phyloP scores from a whole-genome alignment of 2,113 vertebrate genomes.

The Sapayoa aenigma region DNA sequence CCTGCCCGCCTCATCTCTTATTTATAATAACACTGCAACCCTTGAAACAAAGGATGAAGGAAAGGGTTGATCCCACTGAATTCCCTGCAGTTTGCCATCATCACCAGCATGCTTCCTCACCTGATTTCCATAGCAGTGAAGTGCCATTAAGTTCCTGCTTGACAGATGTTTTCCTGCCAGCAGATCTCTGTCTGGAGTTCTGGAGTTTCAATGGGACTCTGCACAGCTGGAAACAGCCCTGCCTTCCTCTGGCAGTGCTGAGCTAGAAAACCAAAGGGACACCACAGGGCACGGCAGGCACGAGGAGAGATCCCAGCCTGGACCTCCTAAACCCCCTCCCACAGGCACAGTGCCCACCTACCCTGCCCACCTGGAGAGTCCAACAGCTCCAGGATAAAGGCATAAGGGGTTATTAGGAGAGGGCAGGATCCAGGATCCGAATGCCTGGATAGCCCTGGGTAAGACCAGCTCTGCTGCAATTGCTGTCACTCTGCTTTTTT shows the following conservation, averaged over 20 bases:
- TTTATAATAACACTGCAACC: not conserved
- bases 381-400: not conserved
- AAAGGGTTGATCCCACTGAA: not conserved
- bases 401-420: not conserved
- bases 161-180: not conserved
- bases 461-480: not conserved
- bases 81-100: not conserved
- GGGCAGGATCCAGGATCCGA: not conserved
- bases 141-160: accelerated
- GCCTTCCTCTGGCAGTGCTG: not conserved
- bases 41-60: not conserved
- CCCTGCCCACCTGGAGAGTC: not conserved
- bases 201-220: accelerated
- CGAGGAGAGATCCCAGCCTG: not conserved
- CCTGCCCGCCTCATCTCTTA: not conserved
- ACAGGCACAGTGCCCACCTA: accelerated
- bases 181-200: not conserved
- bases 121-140: accelerated
- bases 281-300: not conserved
- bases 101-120: not conserved
- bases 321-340: not conserved
- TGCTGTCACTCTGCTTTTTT: not conserved
- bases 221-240: not conserved
- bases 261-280: not conserved
- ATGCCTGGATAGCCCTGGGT: accelerated